A percentile compares a stretch with the other conserved stretches of the same genome.
Conservation (phyloP, 53 echinoderm and acorn worm genomes). For the Temnopleurus reevesii region DNA sequence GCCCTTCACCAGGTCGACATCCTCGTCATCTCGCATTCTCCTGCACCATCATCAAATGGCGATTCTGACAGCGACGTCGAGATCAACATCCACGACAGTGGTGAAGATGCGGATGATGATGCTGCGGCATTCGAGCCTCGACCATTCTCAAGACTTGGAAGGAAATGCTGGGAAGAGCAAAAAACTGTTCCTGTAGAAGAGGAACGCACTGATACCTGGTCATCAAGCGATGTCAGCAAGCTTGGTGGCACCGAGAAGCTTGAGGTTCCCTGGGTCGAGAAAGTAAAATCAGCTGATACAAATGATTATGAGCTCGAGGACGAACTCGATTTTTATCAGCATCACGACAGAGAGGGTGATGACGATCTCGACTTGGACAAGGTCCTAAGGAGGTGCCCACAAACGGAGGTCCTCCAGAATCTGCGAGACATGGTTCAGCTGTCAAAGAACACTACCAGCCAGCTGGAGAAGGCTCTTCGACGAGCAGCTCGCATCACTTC, state of each 20-base stretch:
- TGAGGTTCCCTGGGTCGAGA: background rate
- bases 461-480: background rate
- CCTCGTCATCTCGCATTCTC: background rate
- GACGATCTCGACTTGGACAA: constrained; percentile 41
- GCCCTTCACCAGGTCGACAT: background rate
- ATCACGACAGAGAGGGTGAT: background rate
- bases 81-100: background rate
- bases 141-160: background rate
- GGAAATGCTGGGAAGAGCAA: background rate
- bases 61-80: background rate
- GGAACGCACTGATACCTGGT: background rate
- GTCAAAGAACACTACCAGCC: constrained; percentile 32
- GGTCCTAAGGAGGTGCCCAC: constrained; percentile 36
- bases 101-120: background rate
- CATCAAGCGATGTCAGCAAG: background rate
- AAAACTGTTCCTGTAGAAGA: background rate
- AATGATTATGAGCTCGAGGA: background rate
- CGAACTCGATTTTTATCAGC: constrained; percentile 35
- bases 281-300: background rate
- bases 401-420: constrained; percentile 25
- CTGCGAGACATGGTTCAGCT: constrained; percentile 34
- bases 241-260: background rate
- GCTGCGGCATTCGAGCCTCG: background rate
- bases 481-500: background rate
- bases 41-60: background rate